These are phyloP conservation scores for Galleria mellonella DNA, from an alignment of 1,140 invertebrate species.

Conservation along the genomic window DNA sequence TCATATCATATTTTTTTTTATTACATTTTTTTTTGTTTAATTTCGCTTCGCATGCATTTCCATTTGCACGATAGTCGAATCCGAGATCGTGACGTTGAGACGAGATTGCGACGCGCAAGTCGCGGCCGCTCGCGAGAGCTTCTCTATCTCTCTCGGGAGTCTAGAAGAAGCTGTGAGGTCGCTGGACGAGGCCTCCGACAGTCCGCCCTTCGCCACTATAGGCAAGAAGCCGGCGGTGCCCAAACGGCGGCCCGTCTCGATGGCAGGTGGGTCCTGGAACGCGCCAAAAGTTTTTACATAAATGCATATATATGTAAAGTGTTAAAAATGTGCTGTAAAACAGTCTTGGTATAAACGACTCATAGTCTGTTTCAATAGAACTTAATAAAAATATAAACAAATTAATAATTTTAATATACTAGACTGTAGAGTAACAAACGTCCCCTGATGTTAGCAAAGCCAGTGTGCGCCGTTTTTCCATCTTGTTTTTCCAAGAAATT, in stretches of 20 bases:
- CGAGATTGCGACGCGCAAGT: slow-evolving; percentile 35
- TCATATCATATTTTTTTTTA: slow-evolving; percentile 8
- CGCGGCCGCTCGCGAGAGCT: slow-evolving; percentile 59
- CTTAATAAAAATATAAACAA: no score
- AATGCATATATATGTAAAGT: no score
- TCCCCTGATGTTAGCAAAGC: no score
- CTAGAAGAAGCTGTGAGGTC: slow-evolving; percentile 63
- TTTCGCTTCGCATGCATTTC: slow-evolving; percentile 50
- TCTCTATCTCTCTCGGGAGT: slow-evolving; percentile 63
- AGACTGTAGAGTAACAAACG: no score
- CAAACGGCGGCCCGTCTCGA: slow-evolving; percentile 75
- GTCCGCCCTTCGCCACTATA: slow-evolving; percentile 59
- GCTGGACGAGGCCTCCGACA: slow-evolving; percentile 50
- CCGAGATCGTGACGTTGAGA: slow-evolving; percentile 60
- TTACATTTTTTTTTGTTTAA: slow-evolving; percentile 18
- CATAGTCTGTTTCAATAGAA: no score
- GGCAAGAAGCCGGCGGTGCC: slow-evolving; percentile 69
- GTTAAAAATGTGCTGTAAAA: no score
- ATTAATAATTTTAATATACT: no score
- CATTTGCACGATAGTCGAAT: slow-evolving; percentile 34
- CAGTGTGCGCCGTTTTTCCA: no score
- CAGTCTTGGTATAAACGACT: no score
- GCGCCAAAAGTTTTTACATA: background rate
- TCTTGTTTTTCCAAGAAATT: no score
- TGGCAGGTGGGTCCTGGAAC: slow-evolving; percentile 36